phyloP scores from a whole-genome alignment of 2,888 invertebrate genomes.

The Pocota personata region DNA sequence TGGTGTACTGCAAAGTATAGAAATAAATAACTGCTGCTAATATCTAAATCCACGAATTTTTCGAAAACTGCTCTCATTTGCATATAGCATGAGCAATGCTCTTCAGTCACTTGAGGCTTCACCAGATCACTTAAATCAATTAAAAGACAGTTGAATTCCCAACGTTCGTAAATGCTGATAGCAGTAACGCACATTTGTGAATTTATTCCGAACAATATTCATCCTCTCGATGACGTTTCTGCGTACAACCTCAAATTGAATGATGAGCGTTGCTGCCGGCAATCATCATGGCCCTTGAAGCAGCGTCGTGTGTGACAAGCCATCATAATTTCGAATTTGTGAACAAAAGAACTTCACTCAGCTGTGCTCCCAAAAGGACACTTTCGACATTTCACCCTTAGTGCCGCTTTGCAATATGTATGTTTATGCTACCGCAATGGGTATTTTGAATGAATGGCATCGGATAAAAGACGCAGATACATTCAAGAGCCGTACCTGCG shows the following conservation, averaged over 20 bases:
- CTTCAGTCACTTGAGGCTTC: conserved; percentile 37
- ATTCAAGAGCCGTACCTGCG: conserved; percentile 54
- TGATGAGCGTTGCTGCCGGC: conserved; percentile 51
- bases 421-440: conserved; percentile 23
- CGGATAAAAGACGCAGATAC: conserved; percentile 26
- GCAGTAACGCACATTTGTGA: conserved; percentile 14
- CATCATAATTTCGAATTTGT: conserved; percentile 60
- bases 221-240: conserved; percentile 14
- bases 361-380: conserved; percentile 64
- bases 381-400: conserved; percentile 46
- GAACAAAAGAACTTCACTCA: conserved; percentile 59
- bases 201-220: conserved; percentile 34
- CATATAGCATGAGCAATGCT: conserved; percentile 41
- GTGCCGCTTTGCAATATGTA: conserved; percentile 10
- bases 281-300: conserved; percentile 38
- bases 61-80: not conserved
- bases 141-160: conserved; percentile 41
- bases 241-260: conserved; percentile 56
- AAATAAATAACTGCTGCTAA: conserved; percentile 3
- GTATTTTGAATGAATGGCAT: not conserved
- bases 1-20: not conserved
- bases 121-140: conserved; percentile 67
- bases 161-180: conserved; percentile 7
- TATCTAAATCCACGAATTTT: conserved; percentile 7
- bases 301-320: conserved; percentile 64